Evolutionary conservation across 2,113 vertebrate genomes (phyloP), one percentile per base, ranked within the genome.

Genomic region (Australoheros scitulus): DNA sequence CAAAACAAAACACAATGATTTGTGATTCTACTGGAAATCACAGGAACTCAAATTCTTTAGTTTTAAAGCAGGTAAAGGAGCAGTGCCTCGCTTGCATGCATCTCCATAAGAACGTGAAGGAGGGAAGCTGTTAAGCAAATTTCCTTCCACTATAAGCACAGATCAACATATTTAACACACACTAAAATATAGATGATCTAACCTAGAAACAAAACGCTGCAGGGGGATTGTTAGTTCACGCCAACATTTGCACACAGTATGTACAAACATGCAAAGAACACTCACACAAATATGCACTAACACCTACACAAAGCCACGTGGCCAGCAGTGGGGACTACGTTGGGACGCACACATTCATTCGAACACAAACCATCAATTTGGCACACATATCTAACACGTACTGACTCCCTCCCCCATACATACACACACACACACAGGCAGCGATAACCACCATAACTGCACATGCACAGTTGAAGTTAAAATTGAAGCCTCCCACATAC

Each of bases 111-210:
- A 13, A 18, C 41, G 24, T 41, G 11, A 5, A 15, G n/a, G 24
- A 38, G 0, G n/a, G 36, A 58, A 64, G 50, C 20, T 58, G 29
- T 88, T 87, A n/a, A 86, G 47, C 43, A 79, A 55, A 85, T 79
- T 84, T 65, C 4, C 50, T 87, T 90, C 4, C 82, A 87, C 85
- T 76, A 91, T 91, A 65, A 80, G 83, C 55, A 24, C 52, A 78
- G 34, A 84, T 61, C 9, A 1, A 83, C 68, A 78, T 76, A 87
- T 83, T 84, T 84, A 77, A 79, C 50, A 84, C 61, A 61, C n/a
- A 13, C 65, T 93, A 18, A 90, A 91, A 89, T 90, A 91, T 91
- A 77, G 55, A 93, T 87, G 83, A 88, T 80, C 24, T 84, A 92
- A 90, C 87, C 90, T 36, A 91, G 81, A 91, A 91, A 90, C 77